Conservation (phyloP, 2,113 vertebrate genomes). For the Scortum barcoo region DNA sequence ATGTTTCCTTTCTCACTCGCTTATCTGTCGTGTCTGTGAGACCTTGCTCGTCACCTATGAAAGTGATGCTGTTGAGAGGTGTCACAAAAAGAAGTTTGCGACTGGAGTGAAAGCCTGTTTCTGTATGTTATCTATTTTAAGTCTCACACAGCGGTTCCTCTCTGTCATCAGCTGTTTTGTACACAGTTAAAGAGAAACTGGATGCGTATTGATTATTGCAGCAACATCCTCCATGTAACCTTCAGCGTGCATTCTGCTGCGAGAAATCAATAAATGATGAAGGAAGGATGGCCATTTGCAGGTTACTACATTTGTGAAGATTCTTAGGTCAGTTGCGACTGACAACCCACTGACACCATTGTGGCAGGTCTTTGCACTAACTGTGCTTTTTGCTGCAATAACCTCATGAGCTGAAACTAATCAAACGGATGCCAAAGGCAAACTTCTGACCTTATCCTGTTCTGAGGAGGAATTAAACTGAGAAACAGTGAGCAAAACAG, state of each 20-base stretch:
- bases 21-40: slow-evolving; percentile 66
- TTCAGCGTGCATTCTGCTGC: slow-evolving; percentile 35
- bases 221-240: slow-evolving; percentile 47
- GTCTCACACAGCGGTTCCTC: slow-evolving; percentile 24
- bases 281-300: slow-evolving; percentile 26
- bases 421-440: slow-evolving; percentile 43
- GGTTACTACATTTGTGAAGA: slow-evolving; percentile 26
- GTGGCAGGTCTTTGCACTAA: background rate
- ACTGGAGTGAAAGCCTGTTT: slow-evolving; percentile 9
- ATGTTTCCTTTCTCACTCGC: slow-evolving; percentile 78
- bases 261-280: slow-evolving; percentile 56
- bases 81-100: slow-evolving; percentile 9
- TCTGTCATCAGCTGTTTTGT: slow-evolving; percentile 20
- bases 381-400: background rate
- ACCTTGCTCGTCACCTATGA: slow-evolving; percentile 38
- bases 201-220: slow-evolving; percentile 51
- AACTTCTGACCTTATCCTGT: slow-evolving; percentile 86
- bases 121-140: slow-evolving; percentile 41
- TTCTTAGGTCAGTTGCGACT: slow-evolving; percentile 15
- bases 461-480: slow-evolving; percentile 68
- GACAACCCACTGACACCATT: slow-evolving; percentile 28
- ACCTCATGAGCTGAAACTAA: background rate
- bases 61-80: slow-evolving; percentile 35
- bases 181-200: slow-evolving; percentile 22
- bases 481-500: slow-evolving; percentile 72